phyloP scores from a whole-genome alignment of 2,888 invertebrate species.

The Anarsia innoxiella region DNA sequence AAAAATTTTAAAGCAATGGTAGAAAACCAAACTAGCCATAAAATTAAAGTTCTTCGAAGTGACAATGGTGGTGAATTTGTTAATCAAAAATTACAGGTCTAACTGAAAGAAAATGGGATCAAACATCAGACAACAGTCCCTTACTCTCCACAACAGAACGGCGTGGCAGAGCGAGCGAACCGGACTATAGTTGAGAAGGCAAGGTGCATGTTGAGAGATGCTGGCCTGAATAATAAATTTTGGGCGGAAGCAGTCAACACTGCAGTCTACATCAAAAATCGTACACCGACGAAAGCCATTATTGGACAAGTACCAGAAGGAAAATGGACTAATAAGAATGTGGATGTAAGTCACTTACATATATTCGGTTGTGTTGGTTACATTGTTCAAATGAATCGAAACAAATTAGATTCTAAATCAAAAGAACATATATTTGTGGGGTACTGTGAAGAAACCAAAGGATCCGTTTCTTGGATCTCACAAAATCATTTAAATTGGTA shows the following conservation, averaged over 20 bases:
- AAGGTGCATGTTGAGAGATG: neutral
- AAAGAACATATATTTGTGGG: neutral
- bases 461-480: neutral
- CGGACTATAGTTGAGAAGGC: neutral
- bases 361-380: neutral
- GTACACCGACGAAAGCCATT: neutral
- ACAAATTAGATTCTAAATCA: neutral
- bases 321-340: neutral
- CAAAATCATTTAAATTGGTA: neutral
- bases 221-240: neutral
- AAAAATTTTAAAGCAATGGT: conserved; percentile 7
- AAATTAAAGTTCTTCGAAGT: conserved; percentile 11
- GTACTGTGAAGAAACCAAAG: neutral
- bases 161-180: conserved; percentile 12
- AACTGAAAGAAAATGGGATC: conserved; percentile 20
- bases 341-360: neutral
- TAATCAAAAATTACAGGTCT: conserved; percentile 7
- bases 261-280: neutral
- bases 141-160: conserved; percentile 30
- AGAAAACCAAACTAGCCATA: conserved; percentile 7
- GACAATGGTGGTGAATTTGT: conserved; percentile 14
- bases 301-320: neutral
- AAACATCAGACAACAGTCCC: conserved; percentile 21
- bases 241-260: neutral
- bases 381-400: neutral